Evolutionary conservation across 2,888 invertebrate genomes (phyloP).

Genomic region (Oxycera nigricornis): DNA sequence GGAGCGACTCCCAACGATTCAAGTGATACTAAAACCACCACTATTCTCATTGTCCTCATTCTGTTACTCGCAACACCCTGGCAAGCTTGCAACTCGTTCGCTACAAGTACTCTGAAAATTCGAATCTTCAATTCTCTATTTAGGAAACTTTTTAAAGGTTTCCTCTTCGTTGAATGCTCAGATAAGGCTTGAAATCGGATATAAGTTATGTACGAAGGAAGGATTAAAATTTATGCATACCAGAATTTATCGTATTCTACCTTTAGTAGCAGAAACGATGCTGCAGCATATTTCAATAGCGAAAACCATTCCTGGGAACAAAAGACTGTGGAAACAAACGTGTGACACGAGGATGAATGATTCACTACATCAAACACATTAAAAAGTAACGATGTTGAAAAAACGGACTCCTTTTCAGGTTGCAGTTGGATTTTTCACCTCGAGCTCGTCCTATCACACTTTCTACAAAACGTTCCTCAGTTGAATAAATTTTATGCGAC

Average conservation of each 20-base stretch:
- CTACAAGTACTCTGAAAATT: conserved; percentile 6
- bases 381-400: no score
- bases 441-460: no score
- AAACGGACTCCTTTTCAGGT: no score
- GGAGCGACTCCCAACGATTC: background rate
- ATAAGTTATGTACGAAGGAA: conserved; percentile 29
- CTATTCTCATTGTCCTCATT: background rate
- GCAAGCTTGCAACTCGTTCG: background rate
- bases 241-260: conserved; percentile 19
- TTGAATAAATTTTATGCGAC: no score
- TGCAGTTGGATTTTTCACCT: no score
- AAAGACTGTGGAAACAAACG: background rate
- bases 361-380: no score
- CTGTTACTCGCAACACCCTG: background rate
- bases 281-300: background rate
- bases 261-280: background rate
- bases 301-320: background rate
- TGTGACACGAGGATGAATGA: no score
- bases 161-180: background rate
- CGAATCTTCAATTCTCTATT: background rate
- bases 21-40: background rate
- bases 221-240: conserved; percentile 38
- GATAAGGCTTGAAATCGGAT: conserved; percentile 35
- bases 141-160: background rate
- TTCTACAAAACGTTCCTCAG: no score